Conservation (phyloP, 2,113 vertebrate species). For the Ageneiosus marmoratus region DNA sequence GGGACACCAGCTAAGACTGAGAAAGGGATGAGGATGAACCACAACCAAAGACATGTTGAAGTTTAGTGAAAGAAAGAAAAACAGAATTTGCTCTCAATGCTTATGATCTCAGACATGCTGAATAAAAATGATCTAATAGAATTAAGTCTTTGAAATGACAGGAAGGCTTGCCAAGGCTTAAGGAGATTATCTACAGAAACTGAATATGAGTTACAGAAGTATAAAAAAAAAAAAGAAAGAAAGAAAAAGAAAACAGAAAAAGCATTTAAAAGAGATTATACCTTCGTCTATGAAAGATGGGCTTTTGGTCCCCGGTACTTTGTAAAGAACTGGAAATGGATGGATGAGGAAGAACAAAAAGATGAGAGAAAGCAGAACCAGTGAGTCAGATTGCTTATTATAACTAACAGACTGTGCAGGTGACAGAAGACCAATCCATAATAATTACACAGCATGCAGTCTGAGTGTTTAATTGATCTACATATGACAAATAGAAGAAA, state of each 20-base stretch:
- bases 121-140: constrained; percentile 31
- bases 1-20: constrained; percentile 87
- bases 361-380: constrained; percentile 47
- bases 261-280: constrained; percentile 63
- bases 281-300: constrained; percentile 94
- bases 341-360: constrained; percentile 76
- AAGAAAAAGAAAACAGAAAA: background rate
- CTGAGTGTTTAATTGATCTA: background rate
- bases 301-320: constrained; percentile 84
- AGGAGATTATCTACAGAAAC: constrained; percentile 12
- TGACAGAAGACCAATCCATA: constrained; percentile 1
- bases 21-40: constrained; percentile 67
- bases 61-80: background rate
- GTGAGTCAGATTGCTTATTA: constrained; percentile 23
- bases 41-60: constrained; percentile 50
- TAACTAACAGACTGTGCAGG: background rate
- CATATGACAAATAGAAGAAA: background rate
- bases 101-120: constrained; percentile 13
- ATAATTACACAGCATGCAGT: constrained; percentile 22
- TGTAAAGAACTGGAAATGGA: constrained; percentile 86
- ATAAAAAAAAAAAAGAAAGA: background rate
- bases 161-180: background rate
- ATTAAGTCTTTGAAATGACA: background rate
- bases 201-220: constrained; percentile 1
- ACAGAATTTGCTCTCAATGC: background rate